Evolutionary conservation across 1,140 invertebrate species (phyloP).

Genomic region (Micrasema longulum): DNA sequence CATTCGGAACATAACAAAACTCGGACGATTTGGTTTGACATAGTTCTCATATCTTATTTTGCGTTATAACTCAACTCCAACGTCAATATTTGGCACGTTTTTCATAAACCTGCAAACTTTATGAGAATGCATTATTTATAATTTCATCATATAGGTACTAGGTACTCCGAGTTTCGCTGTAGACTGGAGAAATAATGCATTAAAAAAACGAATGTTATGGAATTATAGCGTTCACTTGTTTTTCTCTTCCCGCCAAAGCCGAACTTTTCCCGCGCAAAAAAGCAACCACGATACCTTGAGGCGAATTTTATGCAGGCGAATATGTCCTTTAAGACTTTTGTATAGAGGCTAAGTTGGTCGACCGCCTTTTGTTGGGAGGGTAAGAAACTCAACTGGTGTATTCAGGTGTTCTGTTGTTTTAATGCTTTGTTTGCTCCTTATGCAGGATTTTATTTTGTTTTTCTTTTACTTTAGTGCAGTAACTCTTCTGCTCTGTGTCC

Average conservation of each 20-base stretch:
- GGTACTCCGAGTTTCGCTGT: not conserved
- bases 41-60: too few relatives aligned
- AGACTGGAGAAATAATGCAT: not conserved
- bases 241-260: slow-evolving; percentile 18
- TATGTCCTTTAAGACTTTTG: not conserved
- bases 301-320: slow-evolving; percentile 4
- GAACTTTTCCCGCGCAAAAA: slow-evolving; percentile 18
- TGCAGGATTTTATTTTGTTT: too few relatives aligned
- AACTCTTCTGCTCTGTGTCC: too few relatives aligned
- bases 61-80: too few relatives aligned
- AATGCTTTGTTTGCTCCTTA: slow-evolving; percentile 5
- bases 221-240: not conserved
- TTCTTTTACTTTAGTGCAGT: too few relatives aligned
- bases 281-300: not conserved
- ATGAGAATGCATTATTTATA: not conserved
- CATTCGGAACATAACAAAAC: too few relatives aligned
- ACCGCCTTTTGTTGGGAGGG: slow-evolving; percentile 17
- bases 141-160: not conserved
- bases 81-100: slow-evolving; percentile 17
- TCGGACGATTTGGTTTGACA: too few relatives aligned
- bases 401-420: slow-evolving; percentile 23
- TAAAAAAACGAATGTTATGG: not conserved
- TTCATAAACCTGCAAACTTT: slow-evolving; percentile 23
- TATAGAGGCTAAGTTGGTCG: slow-evolving; percentile 21
- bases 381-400: slow-evolving; percentile 11